phyloP scores from a whole-genome alignment of 2,888 invertebrate genomes.

The Phoenoteleia sp. region DNA sequence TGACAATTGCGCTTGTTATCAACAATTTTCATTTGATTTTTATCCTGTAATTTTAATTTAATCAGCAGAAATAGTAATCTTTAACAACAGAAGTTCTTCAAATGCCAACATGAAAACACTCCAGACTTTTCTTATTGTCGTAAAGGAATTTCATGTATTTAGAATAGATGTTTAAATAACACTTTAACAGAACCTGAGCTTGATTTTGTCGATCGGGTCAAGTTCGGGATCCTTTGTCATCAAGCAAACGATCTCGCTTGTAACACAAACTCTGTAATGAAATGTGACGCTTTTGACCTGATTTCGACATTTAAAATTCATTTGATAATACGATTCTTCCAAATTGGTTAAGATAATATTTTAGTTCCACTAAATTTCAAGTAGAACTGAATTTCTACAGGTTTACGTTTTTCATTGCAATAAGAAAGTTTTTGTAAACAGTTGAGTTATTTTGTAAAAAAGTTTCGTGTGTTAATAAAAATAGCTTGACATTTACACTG shows the following conservation, averaged over 20 bases:
- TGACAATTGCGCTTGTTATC: too few species aligned
- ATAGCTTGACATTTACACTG: slow-evolving; percentile 4
- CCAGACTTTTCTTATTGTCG: slow-evolving; percentile 2
- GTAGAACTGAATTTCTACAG: too few species aligned
- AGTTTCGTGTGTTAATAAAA: slow-evolving; percentile 1
- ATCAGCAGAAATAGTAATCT: neutral
- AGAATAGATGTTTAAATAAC: slow-evolving; percentile 41
- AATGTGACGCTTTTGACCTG: slow-evolving; percentile 49
- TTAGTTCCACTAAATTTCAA: slow-evolving; percentile 21
- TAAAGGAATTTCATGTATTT: slow-evolving; percentile 42
- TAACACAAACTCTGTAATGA: slow-evolving; percentile 41
- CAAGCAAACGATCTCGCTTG: slow-evolving; percentile 30
- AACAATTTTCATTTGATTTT: neutral
- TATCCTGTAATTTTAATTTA: neutral
- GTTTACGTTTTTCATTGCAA: too few species aligned
- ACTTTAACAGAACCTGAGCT: slow-evolving; percentile 23
- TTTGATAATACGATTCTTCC: slow-evolving; percentile 4
- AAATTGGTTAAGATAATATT: slow-evolving; percentile 30
- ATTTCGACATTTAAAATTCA: slow-evolving; percentile 43
- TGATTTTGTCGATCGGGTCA: slow-evolving; percentile 42
- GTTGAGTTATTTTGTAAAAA: neutral
- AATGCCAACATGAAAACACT: neutral
- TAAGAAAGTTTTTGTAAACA: too few species aligned
- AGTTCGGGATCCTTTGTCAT: slow-evolving; percentile 43
- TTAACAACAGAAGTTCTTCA: slow-evolving; percentile 9